Percentiles rank a stretch among this genome's conserved stretches.
Evolutionary conservation across 2,797 vertebrate species (phyloP).

Genomic region (Otolemur crassicaudatus): DNA sequence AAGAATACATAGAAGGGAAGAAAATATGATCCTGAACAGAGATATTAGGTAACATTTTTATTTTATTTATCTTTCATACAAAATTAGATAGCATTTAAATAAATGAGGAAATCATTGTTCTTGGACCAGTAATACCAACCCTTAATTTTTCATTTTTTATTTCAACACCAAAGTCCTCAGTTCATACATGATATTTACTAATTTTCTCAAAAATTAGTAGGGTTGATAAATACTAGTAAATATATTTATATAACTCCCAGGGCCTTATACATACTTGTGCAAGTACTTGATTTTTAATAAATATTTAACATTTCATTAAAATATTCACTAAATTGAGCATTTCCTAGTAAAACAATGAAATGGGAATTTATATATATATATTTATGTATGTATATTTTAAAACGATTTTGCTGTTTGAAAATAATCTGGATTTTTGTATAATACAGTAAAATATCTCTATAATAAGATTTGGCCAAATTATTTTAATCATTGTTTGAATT

Average conservation of each 20-base stretch:
- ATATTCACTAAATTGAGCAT: background rate
- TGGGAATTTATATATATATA: background rate
- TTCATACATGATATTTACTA: too few species aligned
- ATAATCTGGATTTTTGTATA: background rate
- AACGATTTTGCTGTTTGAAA: background rate
- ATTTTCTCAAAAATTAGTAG: too few species aligned
- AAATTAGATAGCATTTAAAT: background rate
- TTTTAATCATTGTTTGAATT: background rate
- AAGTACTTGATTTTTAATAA: background rate
- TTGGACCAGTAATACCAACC: background rate
- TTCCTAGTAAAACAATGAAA: background rate
- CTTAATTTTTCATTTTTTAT: background rate
- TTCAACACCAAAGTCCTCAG: too few species aligned
- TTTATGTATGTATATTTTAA: background rate
- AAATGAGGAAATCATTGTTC: background rate
- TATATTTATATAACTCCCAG: background rate
- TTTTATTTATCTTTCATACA: background rate
- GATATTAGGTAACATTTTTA: background rate
- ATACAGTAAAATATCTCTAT: background rate
- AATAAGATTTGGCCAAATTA: background rate
- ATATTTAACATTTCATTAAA: background rate
- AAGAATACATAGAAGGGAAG: background rate
- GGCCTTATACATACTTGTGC: background rate
- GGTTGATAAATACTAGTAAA: background rate
- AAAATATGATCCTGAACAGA: background rate